These are phyloP conservation scores for Calycopis cecrops DNA, from an alignment of 1,140 invertebrate species.

Conservation along the genomic window DNA sequence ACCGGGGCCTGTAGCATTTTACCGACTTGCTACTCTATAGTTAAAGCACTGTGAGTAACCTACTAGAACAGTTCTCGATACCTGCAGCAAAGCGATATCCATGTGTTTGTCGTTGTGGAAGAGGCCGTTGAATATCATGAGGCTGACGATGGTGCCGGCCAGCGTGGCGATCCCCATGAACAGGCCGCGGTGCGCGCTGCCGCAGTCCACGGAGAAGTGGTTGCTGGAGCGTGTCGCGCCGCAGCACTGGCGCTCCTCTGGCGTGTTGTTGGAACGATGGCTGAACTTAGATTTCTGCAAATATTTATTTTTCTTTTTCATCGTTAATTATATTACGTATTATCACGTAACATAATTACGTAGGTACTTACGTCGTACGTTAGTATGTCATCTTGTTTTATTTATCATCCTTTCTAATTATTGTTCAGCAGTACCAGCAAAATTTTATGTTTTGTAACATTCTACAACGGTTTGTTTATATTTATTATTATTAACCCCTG, in stretches of 20 bases:
- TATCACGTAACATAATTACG: too few relatives aligned
- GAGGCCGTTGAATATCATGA: conserved; percentile 84
- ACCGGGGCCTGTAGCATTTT: too few relatives aligned
- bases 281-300: conserved; percentile 41
- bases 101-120: conserved; percentile 79
- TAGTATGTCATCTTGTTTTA: too few relatives aligned
- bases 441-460: too few relatives aligned
- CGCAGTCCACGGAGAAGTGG: conserved; percentile 84
- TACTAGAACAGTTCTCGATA: conserved; percentile 35
- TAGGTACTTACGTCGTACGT: too few relatives aligned
- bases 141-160: conserved; percentile 82
- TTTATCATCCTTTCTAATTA: too few relatives aligned
- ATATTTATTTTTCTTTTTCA: not conserved
- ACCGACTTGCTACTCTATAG: too few relatives aligned
- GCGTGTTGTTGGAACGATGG: conserved; percentile 21
- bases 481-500: too few relatives aligned
- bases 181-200: conserved; percentile 82
- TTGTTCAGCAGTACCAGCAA: too few relatives aligned
- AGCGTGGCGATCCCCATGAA: conserved; percentile 82
- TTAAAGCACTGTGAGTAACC: too few relatives aligned
- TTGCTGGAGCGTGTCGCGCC: conserved; percentile 58
- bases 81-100: conserved; percentile 77
- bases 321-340: too few relatives aligned
- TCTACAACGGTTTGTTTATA: too few relatives aligned
- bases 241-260: conserved; percentile 42